phyloP scores from a whole-genome alignment of 2,113 vertebrate genomes.

The Lophochroa leadbeateri region DNA sequence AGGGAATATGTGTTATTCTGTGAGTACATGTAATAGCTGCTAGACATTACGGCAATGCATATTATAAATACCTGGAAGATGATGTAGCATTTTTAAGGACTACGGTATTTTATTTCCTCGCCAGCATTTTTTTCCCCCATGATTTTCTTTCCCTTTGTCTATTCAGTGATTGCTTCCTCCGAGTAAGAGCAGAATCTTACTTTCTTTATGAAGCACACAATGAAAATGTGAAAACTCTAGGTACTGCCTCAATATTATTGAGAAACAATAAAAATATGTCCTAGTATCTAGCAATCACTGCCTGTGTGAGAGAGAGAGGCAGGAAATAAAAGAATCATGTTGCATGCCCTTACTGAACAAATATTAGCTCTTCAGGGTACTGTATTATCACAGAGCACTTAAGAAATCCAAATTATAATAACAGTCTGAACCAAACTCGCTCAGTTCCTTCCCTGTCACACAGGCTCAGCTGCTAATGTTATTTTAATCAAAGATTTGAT shows the following conservation, averaged over 20 bases:
- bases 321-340: conserved; percentile 50
- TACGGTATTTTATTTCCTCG: neutral
- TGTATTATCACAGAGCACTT: conserved; percentile 38
- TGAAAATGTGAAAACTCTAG: conserved; percentile 30
- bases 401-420: conserved; percentile 17
- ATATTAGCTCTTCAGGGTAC: conserved; percentile 42
- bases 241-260: neutral
- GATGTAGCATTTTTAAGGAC: neutral
- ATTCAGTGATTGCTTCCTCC: neutral
- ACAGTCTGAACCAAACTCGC: neutral
- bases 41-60: neutral
- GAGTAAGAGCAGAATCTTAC: neutral
- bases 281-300: conserved; percentile 25
- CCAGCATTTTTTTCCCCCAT: neutral
- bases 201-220: conserved; percentile 40
- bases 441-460: neutral
- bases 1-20: neutral
- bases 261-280: conserved; percentile 54
- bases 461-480: neutral
- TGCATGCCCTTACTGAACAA: conserved; percentile 9
- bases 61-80: neutral
- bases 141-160: neutral
- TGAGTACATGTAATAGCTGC: neutral
- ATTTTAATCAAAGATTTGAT: conserved; percentile 61
- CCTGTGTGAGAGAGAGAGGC: neutral